Base-by-base conservation (phyloP, 23 tunicate genomes). In the Halocynthia roretzi region DNA sequence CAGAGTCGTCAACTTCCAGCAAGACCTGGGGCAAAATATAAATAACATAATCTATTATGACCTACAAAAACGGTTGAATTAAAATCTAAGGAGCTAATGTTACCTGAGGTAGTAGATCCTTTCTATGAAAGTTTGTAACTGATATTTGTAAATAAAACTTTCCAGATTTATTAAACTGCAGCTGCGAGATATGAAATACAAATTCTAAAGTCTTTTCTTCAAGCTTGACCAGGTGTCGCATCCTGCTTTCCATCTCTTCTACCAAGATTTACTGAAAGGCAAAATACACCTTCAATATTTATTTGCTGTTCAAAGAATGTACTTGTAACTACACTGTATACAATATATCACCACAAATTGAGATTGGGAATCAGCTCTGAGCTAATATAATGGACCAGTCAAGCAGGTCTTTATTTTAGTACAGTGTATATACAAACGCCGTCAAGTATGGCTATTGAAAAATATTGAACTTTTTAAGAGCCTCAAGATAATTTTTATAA, bases 101-200 rank as follows among this genome's bases (percentile, higher is more conserved):
- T 61, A 89, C 96, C 85, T 83, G 64, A 10, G 84, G 72, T 61
- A 89, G 40, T 15, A 89, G 56, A 76, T 89, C 96, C 8, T 60
- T 20, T 56, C 96, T 80, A 68, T 89, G 96, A 8, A 67, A 68
- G 54, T 89, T 76, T 67, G 80, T 80, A 0, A 89, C 17, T 10
- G 96, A 80, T n/a, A 89, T 31, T 65, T 69, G 69, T 8, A 89
- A 80, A 22, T 69, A 80, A 53, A 76, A 89, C 8, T 68, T 80
- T 61, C 88, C 96, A 60, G 40, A 75, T 70, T 84, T 89, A 53
- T 89, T 89, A 64, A 83, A 89, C 71, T 89, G 96, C 14, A 68
- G 83, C 70, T 89, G 88, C 8, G 67, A 19, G 61, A 89, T 81
- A 9, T 68, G 71, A 62, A 89, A 89, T 62, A 80, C 85, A 83